A percentile compares a stretch with the other conserved stretches of the same genome.
These are phyloP conservation scores for Pandemis heparana DNA, from an alignment of 2,888 invertebrate species.

Conservation along the genomic window DNA sequence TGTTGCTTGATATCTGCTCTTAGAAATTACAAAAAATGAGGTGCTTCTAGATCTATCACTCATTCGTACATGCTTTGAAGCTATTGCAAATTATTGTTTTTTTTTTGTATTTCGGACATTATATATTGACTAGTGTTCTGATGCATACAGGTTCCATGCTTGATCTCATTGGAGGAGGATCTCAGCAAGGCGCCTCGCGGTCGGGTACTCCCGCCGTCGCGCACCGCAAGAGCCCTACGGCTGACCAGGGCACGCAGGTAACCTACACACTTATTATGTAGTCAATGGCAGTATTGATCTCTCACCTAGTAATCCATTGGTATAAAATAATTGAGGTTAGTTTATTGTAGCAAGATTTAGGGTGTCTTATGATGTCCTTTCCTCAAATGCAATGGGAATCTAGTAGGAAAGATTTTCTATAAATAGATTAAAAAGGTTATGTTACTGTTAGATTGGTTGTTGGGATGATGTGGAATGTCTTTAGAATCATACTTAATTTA, in stretches of 20 bases:
- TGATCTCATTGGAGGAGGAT: conserved; percentile 89
- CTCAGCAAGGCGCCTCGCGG: conserved; percentile 86
- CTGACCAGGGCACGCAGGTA: conserved; percentile 93
- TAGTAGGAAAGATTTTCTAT: no score
- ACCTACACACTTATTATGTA: conserved; percentile 46
- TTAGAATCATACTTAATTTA: no score
- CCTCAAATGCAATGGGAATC: no score
- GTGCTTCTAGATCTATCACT: conserved; percentile 15
- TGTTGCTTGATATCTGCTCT: conserved; percentile 66
- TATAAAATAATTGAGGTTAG: no score
- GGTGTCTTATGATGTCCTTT: no score
- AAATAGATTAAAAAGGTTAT: no score
- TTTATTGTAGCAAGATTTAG: no score
- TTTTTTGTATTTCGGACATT: not conserved
- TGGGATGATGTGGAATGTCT: no score
- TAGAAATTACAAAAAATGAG: not conserved
- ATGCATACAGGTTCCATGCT: conserved; percentile 82
- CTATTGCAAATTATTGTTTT: not conserved
- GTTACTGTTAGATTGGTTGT: no score
- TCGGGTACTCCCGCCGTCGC: conserved; percentile 92
- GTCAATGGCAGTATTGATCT: no score
- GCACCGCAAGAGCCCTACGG: conserved; percentile 93
- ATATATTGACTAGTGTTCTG: conserved; percentile 49
- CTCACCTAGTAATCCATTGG: no score
- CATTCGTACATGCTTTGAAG: conserved; percentile 22